phyloP scores from a whole-genome alignment of 2,797 vertebrate genomes.

The Rhynchonycteris naso region DNA sequence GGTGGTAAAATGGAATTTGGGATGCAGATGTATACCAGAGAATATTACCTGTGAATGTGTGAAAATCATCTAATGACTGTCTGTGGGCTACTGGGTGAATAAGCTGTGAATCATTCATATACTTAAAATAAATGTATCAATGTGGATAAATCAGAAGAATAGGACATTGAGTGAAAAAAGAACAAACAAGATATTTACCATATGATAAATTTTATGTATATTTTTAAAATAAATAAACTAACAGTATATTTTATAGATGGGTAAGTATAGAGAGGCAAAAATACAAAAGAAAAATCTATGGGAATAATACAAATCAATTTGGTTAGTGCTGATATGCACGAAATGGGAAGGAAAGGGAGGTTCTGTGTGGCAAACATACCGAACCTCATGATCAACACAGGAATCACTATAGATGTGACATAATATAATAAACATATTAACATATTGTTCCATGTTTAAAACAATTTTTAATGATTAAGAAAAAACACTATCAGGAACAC shows the following conservation, averaged over 20 bases:
- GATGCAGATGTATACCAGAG: neutral
- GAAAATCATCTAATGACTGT: neutral
- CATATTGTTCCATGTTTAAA: neutral
- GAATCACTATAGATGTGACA: neutral
- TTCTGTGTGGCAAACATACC: neutral
- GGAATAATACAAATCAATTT: neutral
- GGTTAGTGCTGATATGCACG: neutral
- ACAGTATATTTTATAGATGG: neutral
- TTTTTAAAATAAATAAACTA: neutral
- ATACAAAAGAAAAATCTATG: neutral
- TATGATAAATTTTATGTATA: neutral
- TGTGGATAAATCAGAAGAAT: neutral
- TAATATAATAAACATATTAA: neutral
- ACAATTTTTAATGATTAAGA: neutral
- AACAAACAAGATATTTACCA: neutral
- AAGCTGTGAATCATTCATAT: neutral
- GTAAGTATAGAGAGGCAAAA: neutral
- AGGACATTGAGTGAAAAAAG: neutral
- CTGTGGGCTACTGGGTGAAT: neutral
- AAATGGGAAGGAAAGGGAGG: neutral
- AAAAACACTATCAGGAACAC: neutral
- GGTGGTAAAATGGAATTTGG: neutral
- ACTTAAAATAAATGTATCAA: neutral
- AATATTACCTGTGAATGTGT: neutral
- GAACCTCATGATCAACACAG: neutral